Base-by-base conservation (phyloP, 2,797 vertebrate species). In the Chloroceryle inda region DNA sequence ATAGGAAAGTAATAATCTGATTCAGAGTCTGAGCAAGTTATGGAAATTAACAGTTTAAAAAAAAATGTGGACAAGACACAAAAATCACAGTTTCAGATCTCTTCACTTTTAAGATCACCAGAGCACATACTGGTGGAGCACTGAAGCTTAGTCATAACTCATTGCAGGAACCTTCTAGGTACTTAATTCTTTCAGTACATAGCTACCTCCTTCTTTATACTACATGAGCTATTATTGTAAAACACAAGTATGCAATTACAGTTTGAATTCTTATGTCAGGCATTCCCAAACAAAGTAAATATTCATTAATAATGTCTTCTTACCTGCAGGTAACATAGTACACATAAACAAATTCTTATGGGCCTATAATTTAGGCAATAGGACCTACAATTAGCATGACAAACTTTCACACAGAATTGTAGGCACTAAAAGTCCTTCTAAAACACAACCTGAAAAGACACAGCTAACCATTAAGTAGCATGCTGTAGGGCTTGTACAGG, bases 201-300 rank as follows among this genome's bases (percentile, higher is more conserved):
- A 52, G 44, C 68, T 85, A 72, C 42, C 45, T 49, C 23, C 26
- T 85, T 33, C 21, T 6, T 94, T 80, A n/a, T 45, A 52, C 11
- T 64, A 17, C 67, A 67, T 20, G 35, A n/a, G 16, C 13, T 55
- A 45, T 38, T 73, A 50, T 22, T 75, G 35, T 66, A 69, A 89
- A 84, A 53, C 37, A 53, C 37, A 58, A 67, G 11, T 45, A 58
- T 12, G 68, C 64, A 71, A 86, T 80, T 86, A 53, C 35, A 67
- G n/a, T 74, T 31, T n/a, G 74, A 71, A 83, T 80, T 94, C 23
- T 19, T 42, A 24, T 26, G 23, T 80, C 47, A 80, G 52, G 17
- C 40, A 18, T 11, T 90, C 29, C 29, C n/a, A 89, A 78, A 82
- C 7, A 68, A 69, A 73, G 18, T 52, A 94, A 79, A 76, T 90